Evolutionary conservation across 2,797 vertebrate species (phyloP), one percentile per base, ranked within the genome.

Genomic region (Oreonectes daqikongensis): DNA sequence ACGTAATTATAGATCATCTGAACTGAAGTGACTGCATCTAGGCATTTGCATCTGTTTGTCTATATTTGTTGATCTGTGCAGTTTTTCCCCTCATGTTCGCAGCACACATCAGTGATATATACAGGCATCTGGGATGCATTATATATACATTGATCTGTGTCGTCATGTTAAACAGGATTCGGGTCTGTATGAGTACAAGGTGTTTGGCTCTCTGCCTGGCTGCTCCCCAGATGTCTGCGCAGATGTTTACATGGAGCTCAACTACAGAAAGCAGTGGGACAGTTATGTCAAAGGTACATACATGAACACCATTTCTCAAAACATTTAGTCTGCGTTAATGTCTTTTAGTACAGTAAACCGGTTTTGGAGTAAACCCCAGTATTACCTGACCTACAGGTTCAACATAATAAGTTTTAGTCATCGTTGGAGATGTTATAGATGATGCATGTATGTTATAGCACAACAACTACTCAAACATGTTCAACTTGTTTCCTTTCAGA

Each of bases 161-260:
- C 83, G 50, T 86, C 79, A 30, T 61, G 83, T 82, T 87, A 84
- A 80, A 71, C 90, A 98, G 96, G 80, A 90, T 72, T 93, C 93
- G 0, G 93, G 94, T 65, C 93, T 99, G 82, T 98, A 96, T 78
- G 94, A 95, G 61, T 97, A 99, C 87, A 98, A 94, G 90, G 86
- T 96, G 72, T 94, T 93, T 0, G 95, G 95, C 15, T 83, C 82
- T 35, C 90, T 99, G 64, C 18, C 79, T 77, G 80, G 84, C 65
- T 95, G 94, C 79, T 4, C 83, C 1, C 89, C 95, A 6, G 90
- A 92, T 70, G 81, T 94, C 24, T 95, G 93, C 12, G 92, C 80
- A 2, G 94, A 96, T 11, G 94, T 98, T 78, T 98, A 96, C 87
- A 95, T 97, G 96, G 96, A 98, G 86, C 80, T 98, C 87, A 75